Conservation (phyloP, 2,888 invertebrate species). For the Ceriagrion tenellum region DNA sequence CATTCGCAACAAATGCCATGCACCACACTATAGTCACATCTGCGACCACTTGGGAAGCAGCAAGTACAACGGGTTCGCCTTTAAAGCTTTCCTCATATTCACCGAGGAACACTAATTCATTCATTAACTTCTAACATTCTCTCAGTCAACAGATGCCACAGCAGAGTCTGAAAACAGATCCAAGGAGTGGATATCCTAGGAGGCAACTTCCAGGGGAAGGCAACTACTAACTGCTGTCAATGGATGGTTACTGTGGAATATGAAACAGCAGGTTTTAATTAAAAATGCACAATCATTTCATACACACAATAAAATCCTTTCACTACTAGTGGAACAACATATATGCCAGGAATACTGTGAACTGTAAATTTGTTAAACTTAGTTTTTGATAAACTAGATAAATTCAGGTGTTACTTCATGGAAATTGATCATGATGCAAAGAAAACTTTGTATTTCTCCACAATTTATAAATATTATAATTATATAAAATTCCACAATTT, state of each 20-base stretch:
- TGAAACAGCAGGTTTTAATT: not conserved
- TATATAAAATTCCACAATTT: no score
- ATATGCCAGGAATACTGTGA: no score
- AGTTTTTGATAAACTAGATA: no score
- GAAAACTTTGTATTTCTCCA: no score
- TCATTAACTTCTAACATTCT: constrained; percentile 29
- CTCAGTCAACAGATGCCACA: constrained; percentile 60
- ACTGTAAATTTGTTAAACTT: no score
- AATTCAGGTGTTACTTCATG: no score
- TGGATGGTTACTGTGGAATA: constrained; percentile 43
- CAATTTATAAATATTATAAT: no score
- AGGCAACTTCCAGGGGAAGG: constrained; percentile 40
- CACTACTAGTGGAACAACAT: no score
- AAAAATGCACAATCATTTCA: not conserved
- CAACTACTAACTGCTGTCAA: constrained; percentile 48
- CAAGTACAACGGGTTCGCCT: constrained; percentile 40
- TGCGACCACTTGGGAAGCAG: constrained; percentile 47
- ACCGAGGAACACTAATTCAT: constrained; percentile 61
- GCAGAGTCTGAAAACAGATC: constrained; percentile 46
- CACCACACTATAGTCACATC: constrained; percentile 54
- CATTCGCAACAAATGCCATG: constrained; percentile 56
- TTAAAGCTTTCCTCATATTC: constrained; percentile 41
- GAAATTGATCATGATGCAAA: no score
- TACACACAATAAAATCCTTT: no score
- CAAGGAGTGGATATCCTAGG: not conserved